These are phyloP conservation scores for Panurus biarmicus DNA, from an alignment of 2,113 vertebrate species.

Conservation along the genomic window DNA sequence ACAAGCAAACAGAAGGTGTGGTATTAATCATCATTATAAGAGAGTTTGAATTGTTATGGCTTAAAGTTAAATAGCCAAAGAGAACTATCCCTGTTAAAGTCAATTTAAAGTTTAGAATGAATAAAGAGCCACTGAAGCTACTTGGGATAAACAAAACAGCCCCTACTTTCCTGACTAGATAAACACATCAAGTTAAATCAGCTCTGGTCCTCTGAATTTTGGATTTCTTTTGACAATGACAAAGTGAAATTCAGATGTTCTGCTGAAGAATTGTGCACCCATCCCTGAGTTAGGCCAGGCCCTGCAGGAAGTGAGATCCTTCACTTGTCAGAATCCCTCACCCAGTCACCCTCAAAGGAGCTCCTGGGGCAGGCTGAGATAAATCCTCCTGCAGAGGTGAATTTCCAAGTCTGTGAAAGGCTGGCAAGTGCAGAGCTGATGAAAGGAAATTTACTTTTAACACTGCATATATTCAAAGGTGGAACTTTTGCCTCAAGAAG, in stretches of 20 bases:
- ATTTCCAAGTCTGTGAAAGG: not conserved
- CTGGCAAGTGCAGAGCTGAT: not conserved
- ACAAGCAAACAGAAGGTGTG: not conserved
- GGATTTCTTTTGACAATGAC: not conserved
- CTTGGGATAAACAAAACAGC: not conserved
- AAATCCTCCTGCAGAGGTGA: not conserved
- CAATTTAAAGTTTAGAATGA: not conserved
- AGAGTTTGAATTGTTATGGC: not conserved
- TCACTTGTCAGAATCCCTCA: not conserved
- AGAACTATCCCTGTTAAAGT: not conserved
- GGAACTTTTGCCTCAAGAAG: not conserved
- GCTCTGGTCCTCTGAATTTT: not conserved
- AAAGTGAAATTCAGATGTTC: not conserved
- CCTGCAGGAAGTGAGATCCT: not conserved
- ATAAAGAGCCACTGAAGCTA: not conserved
- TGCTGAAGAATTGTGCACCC: not conserved
- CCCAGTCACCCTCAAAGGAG: not conserved
- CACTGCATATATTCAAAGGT: not conserved
- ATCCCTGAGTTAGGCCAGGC: not conserved
- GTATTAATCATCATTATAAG: not conserved
- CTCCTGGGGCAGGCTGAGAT: not conserved
- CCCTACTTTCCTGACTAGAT: not conserved
- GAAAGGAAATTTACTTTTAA: not conserved
- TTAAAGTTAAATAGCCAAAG: not conserved
- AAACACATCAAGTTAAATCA: not conserved